Evolutionary conservation across 1,140 invertebrate genomes (phyloP), one percentile per base, ranked within the genome.

Genomic region (Lithobius niger): DNA sequence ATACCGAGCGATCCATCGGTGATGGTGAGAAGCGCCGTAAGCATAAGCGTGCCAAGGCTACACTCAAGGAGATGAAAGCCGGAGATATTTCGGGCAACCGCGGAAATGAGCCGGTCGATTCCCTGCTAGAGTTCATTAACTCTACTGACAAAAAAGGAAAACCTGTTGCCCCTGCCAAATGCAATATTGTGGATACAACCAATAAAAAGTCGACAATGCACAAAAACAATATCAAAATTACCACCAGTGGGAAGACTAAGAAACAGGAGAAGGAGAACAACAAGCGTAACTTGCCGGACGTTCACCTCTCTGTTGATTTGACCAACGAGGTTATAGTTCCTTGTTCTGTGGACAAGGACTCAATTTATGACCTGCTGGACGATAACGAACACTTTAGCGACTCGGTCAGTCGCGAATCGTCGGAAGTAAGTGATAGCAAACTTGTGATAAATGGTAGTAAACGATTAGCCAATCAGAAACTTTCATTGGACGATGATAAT

Each of bases 261-360:
- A 50, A 50, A 26, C 21, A 50, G 6, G 48, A 50, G 27, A 50
- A 50, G 27, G 48, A 50, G 27, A 50, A 50, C 21, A 50, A 50
- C 25, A 50, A 50, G 25, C 25, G 19, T n/a, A 50, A 50, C 21
- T 15, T 50, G 13, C 48, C 48, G 25, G 43, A 45, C 6, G 16
- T 45, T 6, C 43, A 45, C 16, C 19, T 10, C n/a, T 36, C 6
- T n/a, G n/a, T 45, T 45, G 43, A n/a, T n/a, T n/a, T n/a, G n/a
- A n/a, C n/a, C n/a, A n/a, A n/a, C n/a, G n/a, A n/a, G n/a, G n/a
- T n/a, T n/a, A n/a, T n/a, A n/a, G n/a, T n/a, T n/a, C n/a, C n/a
- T n/a, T n/a, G n/a, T n/a, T n/a, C n/a, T n/a, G n/a, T n/a, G n/a
- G n/a, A n/a, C n/a, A n/a, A n/a, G n/a, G n/a, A n/a, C n/a, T n/a